Conservation (phyloP, 2,113 vertebrate genomes). For the Varanus komodoensis region DNA sequence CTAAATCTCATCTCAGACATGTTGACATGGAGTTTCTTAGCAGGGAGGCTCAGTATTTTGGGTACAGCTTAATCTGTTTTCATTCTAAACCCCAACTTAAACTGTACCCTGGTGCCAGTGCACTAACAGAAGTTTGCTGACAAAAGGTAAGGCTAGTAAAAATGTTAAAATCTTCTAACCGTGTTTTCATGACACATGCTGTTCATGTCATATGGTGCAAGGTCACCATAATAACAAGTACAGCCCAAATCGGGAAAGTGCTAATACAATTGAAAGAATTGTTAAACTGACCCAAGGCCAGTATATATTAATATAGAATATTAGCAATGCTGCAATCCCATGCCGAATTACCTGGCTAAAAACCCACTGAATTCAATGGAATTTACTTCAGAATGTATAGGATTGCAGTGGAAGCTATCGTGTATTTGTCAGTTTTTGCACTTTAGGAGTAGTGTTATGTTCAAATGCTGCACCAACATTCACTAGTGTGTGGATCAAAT, state of each 20-base stretch:
- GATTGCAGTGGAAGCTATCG: too few species aligned
- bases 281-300: neutral
- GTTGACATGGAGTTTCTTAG: too few species aligned
- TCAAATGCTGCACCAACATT: neutral
- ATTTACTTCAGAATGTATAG: too few species aligned
- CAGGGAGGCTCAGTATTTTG: neutral
- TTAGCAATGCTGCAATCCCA: too few species aligned
- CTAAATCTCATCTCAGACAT: neutral
- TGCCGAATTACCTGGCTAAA: too few species aligned
- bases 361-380: too few species aligned
- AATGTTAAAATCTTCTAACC: neutral
- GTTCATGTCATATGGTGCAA: neutral
- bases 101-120: neutral
- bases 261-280: neutral
- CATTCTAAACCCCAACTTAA: neutral
- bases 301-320: neutral
- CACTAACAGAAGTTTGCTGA: neutral
- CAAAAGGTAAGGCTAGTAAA: neutral
- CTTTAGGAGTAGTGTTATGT: neutral
- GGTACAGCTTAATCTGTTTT: neutral
- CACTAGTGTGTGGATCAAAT: neutral
- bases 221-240: too few species aligned
- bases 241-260: neutral
- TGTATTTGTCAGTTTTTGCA: neutral
- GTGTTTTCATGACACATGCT: neutral